phyloP scores from a whole-genome alignment of 2,113 vertebrate species.

The Dicrurus megarhynchus region DNA sequence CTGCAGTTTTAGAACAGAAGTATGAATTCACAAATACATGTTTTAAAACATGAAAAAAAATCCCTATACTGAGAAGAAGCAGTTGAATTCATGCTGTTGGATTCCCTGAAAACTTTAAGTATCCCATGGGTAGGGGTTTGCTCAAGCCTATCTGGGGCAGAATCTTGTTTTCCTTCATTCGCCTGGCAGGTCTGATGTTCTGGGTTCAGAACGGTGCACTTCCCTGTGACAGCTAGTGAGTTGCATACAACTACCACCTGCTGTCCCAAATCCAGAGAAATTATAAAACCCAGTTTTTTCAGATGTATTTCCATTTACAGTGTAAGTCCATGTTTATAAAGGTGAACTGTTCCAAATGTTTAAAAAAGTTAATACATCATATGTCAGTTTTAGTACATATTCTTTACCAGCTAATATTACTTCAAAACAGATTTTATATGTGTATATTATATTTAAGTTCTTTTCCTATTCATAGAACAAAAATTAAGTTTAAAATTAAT shows the following conservation, averaged over 20 bases:
- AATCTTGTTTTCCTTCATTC: background rate
- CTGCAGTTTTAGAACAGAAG: background rate
- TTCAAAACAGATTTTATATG: background rate
- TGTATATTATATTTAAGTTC: background rate
- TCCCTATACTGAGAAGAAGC: background rate
- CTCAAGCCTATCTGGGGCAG: background rate
- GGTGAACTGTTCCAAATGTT: background rate
- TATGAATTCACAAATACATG: background rate
- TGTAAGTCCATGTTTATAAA: background rate
- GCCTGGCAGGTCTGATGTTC: background rate
- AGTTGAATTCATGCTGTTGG: background rate
- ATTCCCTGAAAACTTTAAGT: background rate
- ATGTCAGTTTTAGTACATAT: background rate
- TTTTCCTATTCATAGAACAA: background rate
- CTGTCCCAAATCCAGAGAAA: background rate
- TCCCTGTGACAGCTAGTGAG: background rate
- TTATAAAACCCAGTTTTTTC: background rate
- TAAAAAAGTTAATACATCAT: background rate
- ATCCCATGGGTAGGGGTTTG: background rate
- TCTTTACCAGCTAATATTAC: background rate
- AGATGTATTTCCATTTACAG: background rate
- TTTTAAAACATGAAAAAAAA: background rate
- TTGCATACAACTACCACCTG: background rate
- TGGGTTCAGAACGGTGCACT: background rate
- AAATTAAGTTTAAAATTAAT: background rate